Base-by-base conservation (phyloP, 2,113 vertebrate species). In the Misgurnus anguillicaudatus region DNA sequence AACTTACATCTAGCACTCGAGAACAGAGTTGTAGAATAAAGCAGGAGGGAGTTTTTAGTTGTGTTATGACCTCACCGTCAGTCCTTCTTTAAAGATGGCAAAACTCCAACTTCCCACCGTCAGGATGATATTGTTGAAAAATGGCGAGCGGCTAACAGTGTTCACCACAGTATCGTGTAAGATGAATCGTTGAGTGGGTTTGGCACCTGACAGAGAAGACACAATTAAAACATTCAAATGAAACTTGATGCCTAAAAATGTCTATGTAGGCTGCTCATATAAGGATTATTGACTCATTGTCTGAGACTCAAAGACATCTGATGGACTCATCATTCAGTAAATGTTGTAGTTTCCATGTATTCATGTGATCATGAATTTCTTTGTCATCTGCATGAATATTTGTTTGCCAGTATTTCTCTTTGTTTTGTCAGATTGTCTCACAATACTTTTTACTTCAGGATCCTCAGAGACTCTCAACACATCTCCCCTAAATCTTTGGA, bases 51-150 rank as follows among this genome's bases (percentile, higher is more conserved):
- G 6, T 53, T 6, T 16, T 3, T 13, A 13, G 11, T 11, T 9
- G 4, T 47, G 64, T 1, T 11, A 10, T 79, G 55, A 48, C 62
- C 80, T 93, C 93, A 99, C 98, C 87, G 84, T 89, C 61, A 95
- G 78, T 6, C 90, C 93, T 87, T 99, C 97, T 83, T 94, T 96
- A 95, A 95, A 99, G 88, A 99, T 93, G 85, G 96, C 94, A 82
- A 99, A 91, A 38, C 92, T 94, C 90, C 86, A 94, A 10, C 92
- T 92, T 57, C 94, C 95, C 1, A 92, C 45, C 0, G 94, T 95
- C 84, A 99, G 92, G 84, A 98, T 11, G 51, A 97, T 90, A 80
- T 98, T 94, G 51, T 91, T 91, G 80, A 96, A 96, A 89, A 99
- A 98, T 0, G 96, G 97, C 4, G 96, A 99, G 53, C 91, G 90